Base-by-base conservation (phyloP, 2,113 vertebrate genomes). In the Lichenostomus cassidix region DNA sequence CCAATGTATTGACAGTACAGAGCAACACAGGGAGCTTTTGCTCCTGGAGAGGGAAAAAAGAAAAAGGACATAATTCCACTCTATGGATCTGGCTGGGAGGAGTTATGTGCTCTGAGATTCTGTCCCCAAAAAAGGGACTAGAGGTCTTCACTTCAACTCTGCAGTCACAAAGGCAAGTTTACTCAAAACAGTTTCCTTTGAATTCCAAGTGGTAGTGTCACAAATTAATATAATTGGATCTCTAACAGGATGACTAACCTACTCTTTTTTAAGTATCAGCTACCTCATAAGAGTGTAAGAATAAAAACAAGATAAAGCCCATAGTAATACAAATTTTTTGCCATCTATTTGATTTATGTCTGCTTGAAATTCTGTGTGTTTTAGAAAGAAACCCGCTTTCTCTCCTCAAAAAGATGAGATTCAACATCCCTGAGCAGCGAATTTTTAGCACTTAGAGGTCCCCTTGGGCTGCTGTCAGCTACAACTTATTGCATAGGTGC, bases 401-500 rank as follows among this genome's bases (percentile, higher is more conserved):
- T 92, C 0, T 93, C 88, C 70, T 97, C 85, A 93, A 90, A 97
- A 95, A 60, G 75, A 97, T 86, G 87, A 91, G 85, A 83, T 95
- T 86, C 83, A 96, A 92, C 92, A 90, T 97, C 90, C 94, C 87
- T 98, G 82, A 94, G 85, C 68, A 95, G 92, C 96, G 97, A 96
- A 97, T 97, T 98, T 97, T 97, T 94, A 96, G 82, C 94, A 96
- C 88, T 96, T 95, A 97, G 82, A 96, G 28, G 46, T 95, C 96
- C 97, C 97, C 97, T 91, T 97, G 91, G 96, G 98, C 97, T 95
- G 79, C 96, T 98, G 97, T 98, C 98, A 98, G 62, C 92, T 93
- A 87, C 95, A 94, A 97, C 96, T 97, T 98, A 98, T 95, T 97
- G 97, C 92, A 96, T 90, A 97, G 97, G 97, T 97, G 93, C 96